Percentiles rank a stretch among this genome's conserved stretches.
Evolutionary conservation across 2,113 vertebrate species (phyloP).

Genomic region (Merops nubicus): DNA sequence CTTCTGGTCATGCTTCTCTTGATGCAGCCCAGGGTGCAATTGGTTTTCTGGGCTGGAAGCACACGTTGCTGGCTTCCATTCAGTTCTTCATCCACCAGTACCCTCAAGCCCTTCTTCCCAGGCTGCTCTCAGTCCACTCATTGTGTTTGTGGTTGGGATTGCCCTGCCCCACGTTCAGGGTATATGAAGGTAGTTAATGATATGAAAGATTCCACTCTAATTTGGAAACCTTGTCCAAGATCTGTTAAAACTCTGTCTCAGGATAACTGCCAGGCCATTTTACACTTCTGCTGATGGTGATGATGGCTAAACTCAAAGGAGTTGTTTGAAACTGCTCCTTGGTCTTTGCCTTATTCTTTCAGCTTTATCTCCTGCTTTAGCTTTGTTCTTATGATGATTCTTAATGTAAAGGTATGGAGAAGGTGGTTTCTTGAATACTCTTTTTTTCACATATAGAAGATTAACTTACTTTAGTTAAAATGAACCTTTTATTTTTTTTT

Average conservation of each 20-base stretch:
- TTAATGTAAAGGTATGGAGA: neutral
- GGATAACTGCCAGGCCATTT: neutral
- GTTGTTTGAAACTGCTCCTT: neutral
- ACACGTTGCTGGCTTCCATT: neutral
- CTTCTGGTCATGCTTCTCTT: neutral
- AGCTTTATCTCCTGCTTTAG: neutral
- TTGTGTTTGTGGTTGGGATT: neutral
- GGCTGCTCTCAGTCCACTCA: neutral
- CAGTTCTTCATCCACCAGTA: neutral
- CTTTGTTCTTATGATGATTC: neutral
- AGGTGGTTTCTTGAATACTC: neutral
- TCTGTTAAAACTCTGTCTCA: neutral
- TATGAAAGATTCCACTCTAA: neutral
- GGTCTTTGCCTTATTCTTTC: neutral
- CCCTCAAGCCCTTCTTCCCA: neutral
- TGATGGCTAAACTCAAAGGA: neutral
- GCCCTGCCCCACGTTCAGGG: neutral
- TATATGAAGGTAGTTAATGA: neutral
- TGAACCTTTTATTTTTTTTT: neutral
- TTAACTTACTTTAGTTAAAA: neutral
- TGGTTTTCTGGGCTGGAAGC: neutral
- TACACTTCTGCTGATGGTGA: neutral
- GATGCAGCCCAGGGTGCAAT: neutral
- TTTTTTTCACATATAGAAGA: neutral
- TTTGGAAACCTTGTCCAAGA: neutral